phyloP scores from a whole-genome alignment of 2,888 invertebrate species.

The Colletes collaris region DNA sequence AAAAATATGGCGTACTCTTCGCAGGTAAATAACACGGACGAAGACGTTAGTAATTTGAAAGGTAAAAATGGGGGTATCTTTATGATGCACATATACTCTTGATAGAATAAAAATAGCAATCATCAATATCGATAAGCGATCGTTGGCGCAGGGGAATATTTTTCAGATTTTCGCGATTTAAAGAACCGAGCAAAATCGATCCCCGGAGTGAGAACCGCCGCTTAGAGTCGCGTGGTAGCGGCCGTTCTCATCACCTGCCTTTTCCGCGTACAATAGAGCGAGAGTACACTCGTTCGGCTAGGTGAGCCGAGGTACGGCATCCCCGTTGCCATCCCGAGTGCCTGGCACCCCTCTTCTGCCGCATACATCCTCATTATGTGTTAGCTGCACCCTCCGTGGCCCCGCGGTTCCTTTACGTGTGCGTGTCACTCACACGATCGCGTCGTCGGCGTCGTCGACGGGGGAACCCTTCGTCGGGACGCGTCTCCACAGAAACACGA shows the following conservation, averaged over 20 bases:
- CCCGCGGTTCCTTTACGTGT: slow-evolving; percentile 36
- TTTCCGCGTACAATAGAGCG: slow-evolving; percentile 76
- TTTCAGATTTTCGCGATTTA: not conserved
- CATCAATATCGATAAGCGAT: too few relatives aligned
- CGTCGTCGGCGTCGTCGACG: slow-evolving; percentile 45
- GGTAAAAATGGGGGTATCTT: too few relatives aligned
- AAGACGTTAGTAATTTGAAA: too few relatives aligned
- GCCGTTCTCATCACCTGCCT: slow-evolving; percentile 83
- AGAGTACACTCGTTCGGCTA: slow-evolving; percentile 74
- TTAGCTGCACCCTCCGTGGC: slow-evolving; percentile 71
- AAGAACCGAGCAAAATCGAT: not conserved
- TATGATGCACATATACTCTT: too few relatives aligned
- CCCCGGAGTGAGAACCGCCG: slow-evolving; percentile 72
- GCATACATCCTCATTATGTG: slow-evolving; percentile 79
- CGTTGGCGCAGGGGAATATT: too few relatives aligned
- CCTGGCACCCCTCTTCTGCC: slow-evolving; percentile 74
- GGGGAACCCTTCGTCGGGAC: slow-evolving; percentile 62
- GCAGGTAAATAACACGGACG: too few relatives aligned
- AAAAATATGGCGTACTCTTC: too few relatives aligned
- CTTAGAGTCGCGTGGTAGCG: slow-evolving; percentile 81
- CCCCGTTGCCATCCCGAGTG: slow-evolving; percentile 64
- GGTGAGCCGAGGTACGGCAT: slow-evolving; percentile 76
- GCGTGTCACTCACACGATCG: slow-evolving; percentile 43
- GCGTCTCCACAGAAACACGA: slow-evolving; percentile 40
- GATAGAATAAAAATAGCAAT: too few relatives aligned